phyloP scores from a whole-genome alignment of 2,797 vertebrate species.

The Micromesistius poutassou region DNA sequence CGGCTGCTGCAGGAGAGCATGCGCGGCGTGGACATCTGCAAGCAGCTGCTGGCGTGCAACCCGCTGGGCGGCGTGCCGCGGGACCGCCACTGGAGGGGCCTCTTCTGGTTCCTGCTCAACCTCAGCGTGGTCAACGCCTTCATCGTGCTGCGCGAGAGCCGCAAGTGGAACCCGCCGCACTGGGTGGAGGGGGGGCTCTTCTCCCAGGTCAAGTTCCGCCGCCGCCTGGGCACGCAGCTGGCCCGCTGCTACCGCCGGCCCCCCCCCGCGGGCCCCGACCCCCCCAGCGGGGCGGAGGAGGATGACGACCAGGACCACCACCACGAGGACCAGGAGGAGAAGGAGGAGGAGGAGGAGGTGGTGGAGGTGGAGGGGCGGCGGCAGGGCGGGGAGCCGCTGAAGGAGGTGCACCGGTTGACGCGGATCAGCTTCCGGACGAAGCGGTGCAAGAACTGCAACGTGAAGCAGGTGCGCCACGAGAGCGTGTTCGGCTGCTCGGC shows the following conservation, averaged over 20 bases:
- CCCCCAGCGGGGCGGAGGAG: conserved; percentile 2
- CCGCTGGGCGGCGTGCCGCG: conserved; percentile 68
- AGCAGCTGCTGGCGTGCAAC: conserved; percentile 78
- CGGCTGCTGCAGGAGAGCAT: conserved; percentile 78
- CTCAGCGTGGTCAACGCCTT: conserved; percentile 77
- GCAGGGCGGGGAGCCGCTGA: neutral
- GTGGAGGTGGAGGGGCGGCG: too few species aligned
- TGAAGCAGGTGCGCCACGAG: conserved; percentile 62
- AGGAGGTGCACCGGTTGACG: conserved; percentile 57
- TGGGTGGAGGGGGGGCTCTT: conserved; percentile 77
- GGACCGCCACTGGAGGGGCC: conserved; percentile 71
- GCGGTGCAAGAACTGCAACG: conserved; percentile 68
- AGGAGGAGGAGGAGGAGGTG: neutral
- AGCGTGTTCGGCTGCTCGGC: conserved; percentile 64
- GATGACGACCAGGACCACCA: too few species aligned
- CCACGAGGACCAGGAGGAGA: too few species aligned
- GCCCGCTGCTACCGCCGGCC: conserved; percentile 63
- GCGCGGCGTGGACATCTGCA: conserved; percentile 79
- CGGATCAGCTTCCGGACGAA: conserved; percentile 62
- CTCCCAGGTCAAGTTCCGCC: conserved; percentile 71
- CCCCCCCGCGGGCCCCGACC: conserved; percentile 30
- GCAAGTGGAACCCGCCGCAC: conserved; percentile 67
- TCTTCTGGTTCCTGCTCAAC: conserved; percentile 79
- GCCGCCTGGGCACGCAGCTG: conserved; percentile 72
- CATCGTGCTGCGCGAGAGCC: conserved; percentile 74